These are phyloP conservation scores for Drosophila mettleri DNA, from an alignment of 2,888 invertebrate genomes.

Conservation along the genomic window DNA sequence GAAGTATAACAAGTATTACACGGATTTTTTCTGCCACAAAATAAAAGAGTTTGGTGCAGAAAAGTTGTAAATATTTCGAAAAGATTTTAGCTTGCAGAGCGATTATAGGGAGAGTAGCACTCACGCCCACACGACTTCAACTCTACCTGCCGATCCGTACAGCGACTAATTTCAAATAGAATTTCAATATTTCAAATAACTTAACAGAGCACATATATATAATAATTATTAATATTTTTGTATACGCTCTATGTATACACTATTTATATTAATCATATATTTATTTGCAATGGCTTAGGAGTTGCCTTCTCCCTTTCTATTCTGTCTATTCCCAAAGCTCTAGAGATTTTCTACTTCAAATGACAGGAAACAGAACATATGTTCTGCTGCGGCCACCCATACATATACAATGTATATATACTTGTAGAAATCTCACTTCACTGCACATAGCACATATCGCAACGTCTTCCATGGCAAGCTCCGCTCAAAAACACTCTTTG, in stretches of 20 bases:
- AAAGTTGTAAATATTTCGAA: neutral
- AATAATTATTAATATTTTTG: too few species aligned
- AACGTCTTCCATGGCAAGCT: neutral
- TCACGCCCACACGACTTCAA: too few species aligned
- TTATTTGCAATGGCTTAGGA: neutral
- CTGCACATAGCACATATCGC: neutral
- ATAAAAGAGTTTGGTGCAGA: neutral
- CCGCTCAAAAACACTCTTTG: conserved; percentile 35
- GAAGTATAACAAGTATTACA: neutral
- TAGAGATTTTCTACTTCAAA: neutral
- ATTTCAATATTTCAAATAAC: too few species aligned
- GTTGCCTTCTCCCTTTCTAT: neutral
- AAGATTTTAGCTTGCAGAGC: neutral
- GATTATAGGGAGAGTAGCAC: neutral
- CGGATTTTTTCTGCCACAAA: too few species aligned
- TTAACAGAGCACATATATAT: too few species aligned
- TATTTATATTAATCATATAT: too few species aligned
- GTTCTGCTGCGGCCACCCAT: neutral
- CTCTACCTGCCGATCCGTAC: too few species aligned
- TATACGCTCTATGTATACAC: too few species aligned
- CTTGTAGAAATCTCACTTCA: neutral
- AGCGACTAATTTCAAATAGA: too few species aligned
- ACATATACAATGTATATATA: neutral
- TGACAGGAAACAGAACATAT: neutral
- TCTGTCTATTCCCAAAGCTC: neutral